Conservation (phyloP, 2,888 invertebrate genomes). For the Glyphotaelius pellucidus region DNA sequence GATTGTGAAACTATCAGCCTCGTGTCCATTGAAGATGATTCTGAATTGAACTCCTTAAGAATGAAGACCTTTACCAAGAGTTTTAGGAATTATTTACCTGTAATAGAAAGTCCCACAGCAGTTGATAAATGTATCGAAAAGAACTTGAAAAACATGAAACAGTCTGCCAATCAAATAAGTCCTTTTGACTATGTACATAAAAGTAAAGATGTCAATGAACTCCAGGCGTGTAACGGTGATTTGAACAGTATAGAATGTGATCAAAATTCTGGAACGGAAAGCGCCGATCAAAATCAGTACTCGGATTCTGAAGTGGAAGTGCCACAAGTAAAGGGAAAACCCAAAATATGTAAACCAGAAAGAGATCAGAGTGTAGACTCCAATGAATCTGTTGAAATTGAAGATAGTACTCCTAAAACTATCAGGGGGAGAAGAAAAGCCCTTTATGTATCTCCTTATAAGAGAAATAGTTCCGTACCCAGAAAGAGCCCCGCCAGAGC, state of each 20-base stretch:
- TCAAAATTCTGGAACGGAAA: conserved; percentile 79
- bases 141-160: conserved; percentile 75
- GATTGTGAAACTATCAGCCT: conserved; percentile 82
- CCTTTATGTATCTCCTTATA: conserved; percentile 81
- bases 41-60: conserved; percentile 79
- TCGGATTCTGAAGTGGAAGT: conserved; percentile 75
- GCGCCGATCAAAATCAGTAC: conserved; percentile 70
- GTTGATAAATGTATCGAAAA: conserved; percentile 75
- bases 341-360: conserved; percentile 79
- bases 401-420: conserved; percentile 75
- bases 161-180: conserved; percentile 68
- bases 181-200: conserved; percentile 33
- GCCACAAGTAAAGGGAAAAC: conserved; percentile 73
- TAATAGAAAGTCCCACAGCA: conserved; percentile 74
- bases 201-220: conserved; percentile 64
- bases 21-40: conserved; percentile 85
- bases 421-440: conserved; percentile 84
- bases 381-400: conserved; percentile 73
- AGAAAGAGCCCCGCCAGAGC: conserved; percentile 71
- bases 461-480: conserved; percentile 70
- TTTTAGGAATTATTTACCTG: conserved; percentile 75
- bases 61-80: conserved; percentile 80
- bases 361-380: conserved; percentile 75
- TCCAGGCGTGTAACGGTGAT: conserved; percentile 71
- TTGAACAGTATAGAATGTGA: conserved; percentile 78